Evolutionary conservation across 2,888 invertebrate species (phyloP), one percentile per base, ranked within the genome.

Genomic region (Phengaris alcon): DNA sequence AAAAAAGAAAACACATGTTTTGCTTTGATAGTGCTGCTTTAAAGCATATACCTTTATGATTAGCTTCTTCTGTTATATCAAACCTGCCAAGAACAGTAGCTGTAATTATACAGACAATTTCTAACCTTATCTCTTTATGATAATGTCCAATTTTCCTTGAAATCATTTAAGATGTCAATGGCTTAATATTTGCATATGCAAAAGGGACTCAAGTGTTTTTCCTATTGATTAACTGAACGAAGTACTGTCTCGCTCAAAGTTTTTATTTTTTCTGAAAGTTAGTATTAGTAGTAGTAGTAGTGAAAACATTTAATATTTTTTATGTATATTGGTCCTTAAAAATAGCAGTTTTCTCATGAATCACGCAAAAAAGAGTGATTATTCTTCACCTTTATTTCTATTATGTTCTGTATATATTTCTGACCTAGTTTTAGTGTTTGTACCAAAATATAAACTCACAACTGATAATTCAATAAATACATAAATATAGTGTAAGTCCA

Each of bases 181-280:
- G 83, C 88, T 88, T 84, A 84, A 81, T 89, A 87, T 91, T 91
- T 91, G 90, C 90, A 85, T 91, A 90, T 89, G 90, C 90, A 88
- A 89, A 89, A 88, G 87, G 90, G 90, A 82, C 81, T 85, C 81
- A 85, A 88, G 88, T 90, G 91, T 90, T 91, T 90, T 91, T 90
- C 86, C 86, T 88, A 88, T 88, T 91, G 91, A 91, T 91, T 90
- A 91, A 89, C 85, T 84, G 84, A 81, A 79, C 78, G 81, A 84
- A 79, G 86, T 79, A 87, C 82, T 82, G 84, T 79, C 81, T 77
- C 73, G 79, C 22, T 80, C 80, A 84, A 77, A 84, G 79, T 77
- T 76, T 46, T 75, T 75, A 57, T 46, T 59, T 78, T 86, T 84
- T 89, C 88, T 87, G 4, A 35, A 35, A 3, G 2, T 35, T 35